These are phyloP conservation scores for Epicauta chinensis DNA, from an alignment of 1,140 invertebrate genomes.

Conservation along the genomic window DNA sequence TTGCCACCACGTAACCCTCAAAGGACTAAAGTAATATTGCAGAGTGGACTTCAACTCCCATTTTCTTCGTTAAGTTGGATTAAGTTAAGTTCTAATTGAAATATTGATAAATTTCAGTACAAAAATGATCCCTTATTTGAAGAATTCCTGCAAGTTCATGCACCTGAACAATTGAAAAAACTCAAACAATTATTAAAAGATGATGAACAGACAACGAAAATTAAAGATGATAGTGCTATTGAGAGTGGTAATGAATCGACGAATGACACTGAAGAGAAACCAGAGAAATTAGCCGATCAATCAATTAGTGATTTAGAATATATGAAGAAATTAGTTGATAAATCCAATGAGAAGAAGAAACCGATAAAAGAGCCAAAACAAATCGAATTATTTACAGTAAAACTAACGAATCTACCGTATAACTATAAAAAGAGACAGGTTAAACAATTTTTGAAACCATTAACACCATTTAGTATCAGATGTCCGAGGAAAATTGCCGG, in stretches of 20 bases:
- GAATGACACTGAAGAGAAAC: conserved; percentile 23
- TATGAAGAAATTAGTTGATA: conserved; percentile 46
- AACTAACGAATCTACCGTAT: conserved; percentile 58
- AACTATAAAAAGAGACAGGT: conserved; percentile 73
- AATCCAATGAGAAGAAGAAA: conserved; percentile 31
- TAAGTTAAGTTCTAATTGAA: background rate
- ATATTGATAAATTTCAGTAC: conserved; percentile 50
- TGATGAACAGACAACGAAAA: conserved; percentile 35
- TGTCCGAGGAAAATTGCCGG: conserved; percentile 70
- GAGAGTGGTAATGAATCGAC: conserved; percentile 30
- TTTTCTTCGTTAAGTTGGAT: too few species aligned
- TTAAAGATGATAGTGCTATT: conserved; percentile 27
- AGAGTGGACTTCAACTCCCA: too few species aligned
- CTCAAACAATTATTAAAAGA: conserved; percentile 38
- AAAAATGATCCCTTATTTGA: conserved; percentile 84
- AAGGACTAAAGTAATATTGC: too few species aligned
- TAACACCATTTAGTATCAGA: conserved; percentile 71
- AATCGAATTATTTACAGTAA: conserved; percentile 53
- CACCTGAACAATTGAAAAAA: conserved; percentile 48
- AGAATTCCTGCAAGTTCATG: conserved; percentile 81
- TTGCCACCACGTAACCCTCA: too few species aligned
- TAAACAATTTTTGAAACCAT: conserved; percentile 77
- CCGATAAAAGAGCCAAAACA: conserved; percentile 35
- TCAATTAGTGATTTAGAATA: conserved; percentile 62
- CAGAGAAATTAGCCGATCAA: conserved; percentile 54